Evolutionary conservation across 2,888 invertebrate genomes (phyloP).

Genomic region (Phragmatobia fuliginosa): DNA sequence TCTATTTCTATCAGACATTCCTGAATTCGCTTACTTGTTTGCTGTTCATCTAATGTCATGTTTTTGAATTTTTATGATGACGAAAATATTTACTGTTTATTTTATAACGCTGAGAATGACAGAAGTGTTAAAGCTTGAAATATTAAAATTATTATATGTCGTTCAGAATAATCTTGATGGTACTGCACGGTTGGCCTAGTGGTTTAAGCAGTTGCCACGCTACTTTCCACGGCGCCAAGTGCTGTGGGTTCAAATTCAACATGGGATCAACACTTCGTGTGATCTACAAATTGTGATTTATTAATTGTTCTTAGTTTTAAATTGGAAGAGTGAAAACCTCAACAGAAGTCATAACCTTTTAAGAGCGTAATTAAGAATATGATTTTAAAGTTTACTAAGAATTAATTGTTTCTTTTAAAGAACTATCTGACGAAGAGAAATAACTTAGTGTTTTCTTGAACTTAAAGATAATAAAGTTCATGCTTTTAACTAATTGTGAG

Average conservation of each 20-base stretch:
- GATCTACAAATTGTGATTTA: too few species aligned
- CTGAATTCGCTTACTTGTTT: constrained; percentile 36
- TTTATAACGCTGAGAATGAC: background rate
- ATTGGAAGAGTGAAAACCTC: background rate
- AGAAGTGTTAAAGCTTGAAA: background rate
- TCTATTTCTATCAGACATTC: constrained; percentile 53
- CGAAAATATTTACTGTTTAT: background rate
- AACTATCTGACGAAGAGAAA: background rate
- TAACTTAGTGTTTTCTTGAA: background rate
- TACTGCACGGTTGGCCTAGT: too few species aligned
- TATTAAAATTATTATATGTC: background rate
- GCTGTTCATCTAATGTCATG: constrained; percentile 32
- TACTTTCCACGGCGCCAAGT: too few species aligned
- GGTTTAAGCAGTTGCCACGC: too few species aligned
- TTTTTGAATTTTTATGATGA: constrained; percentile 29
- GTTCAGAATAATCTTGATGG: too few species aligned
- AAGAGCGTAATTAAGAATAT: too few species aligned
- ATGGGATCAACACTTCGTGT: too few species aligned
- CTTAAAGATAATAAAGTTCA: background rate
- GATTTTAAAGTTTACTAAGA: background rate
- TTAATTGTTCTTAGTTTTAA: background rate
- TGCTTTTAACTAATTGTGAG: background rate
- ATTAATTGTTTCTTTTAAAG: background rate
- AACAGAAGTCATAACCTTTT: background rate
- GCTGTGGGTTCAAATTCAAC: too few species aligned